phyloP scores from a whole-genome alignment of 2,113 vertebrate genomes.

The Cariama cristata region DNA sequence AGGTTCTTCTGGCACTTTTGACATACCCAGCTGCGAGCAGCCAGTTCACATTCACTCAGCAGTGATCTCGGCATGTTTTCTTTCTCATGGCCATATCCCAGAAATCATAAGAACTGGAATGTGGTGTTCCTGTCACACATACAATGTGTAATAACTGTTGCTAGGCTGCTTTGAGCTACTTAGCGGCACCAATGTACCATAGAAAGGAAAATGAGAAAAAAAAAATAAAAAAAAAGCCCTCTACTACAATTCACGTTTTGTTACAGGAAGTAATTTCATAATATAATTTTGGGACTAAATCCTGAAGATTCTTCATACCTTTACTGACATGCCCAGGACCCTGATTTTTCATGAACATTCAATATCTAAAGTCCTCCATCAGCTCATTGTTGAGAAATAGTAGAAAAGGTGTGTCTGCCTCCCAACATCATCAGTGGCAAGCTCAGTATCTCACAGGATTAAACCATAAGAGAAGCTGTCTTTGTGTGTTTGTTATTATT shows the following conservation, averaged over 20 bases:
- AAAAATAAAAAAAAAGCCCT: background rate
- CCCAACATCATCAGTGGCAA: background rate
- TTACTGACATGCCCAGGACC: background rate
- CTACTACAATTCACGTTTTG: background rate
- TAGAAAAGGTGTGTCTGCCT: background rate
- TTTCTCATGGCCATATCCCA: background rate
- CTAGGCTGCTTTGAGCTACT: constrained; percentile 10
- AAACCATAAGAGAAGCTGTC: background rate
- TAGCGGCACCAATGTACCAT: background rate
- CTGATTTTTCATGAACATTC: background rate
- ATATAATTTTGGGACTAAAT: background rate
- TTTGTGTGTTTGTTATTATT: background rate
- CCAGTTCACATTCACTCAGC: background rate
- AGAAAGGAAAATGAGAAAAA: background rate
- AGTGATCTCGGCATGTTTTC: background rate
- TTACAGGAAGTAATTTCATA: background rate
- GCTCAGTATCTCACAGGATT: background rate
- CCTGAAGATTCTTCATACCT: background rate
- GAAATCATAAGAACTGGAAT: constrained; percentile 12
- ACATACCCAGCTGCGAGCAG: background rate
- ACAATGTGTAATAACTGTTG: background rate
- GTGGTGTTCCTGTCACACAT: background rate
- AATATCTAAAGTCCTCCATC: background rate
- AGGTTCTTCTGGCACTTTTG: background rate
- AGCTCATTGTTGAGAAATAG: background rate